These are phyloP conservation scores for Aramus guarauna DNA, from an alignment of 2,113 vertebrate genomes.

Conservation along the genomic window DNA sequence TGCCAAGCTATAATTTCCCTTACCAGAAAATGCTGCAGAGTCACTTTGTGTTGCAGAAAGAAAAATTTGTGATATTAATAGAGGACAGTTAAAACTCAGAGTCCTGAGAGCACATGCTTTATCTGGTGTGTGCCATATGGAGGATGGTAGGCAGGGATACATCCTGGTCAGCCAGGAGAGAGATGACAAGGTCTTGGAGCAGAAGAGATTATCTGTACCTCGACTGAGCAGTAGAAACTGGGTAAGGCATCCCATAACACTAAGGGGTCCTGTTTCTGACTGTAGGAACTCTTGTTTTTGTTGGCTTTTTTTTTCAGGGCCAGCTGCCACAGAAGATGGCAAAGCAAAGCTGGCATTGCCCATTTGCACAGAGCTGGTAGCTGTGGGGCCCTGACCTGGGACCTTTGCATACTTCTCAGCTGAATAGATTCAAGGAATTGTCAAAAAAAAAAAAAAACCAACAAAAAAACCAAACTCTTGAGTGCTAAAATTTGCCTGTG, in stretches of 20 bases:
- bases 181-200: background rate
- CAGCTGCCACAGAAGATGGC: background rate
- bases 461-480: background rate
- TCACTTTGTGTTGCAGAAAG: conserved; percentile 38
- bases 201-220: background rate
- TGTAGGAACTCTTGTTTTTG: background rate
- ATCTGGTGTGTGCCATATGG: background rate
- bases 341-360: background rate
- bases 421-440: background rate
- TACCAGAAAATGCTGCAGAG: conserved; percentile 54
- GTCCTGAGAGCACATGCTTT: background rate
- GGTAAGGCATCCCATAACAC: background rate
- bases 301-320: background rate
- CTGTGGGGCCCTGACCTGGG: background rate
- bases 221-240: background rate
- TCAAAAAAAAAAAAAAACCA: background rate
- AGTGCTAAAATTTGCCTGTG: background rate
- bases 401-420: background rate
- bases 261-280: background rate
- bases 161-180: background rate
- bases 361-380: background rate
- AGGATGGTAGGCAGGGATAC: background rate
- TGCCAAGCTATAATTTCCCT: conserved; percentile 61
- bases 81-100: conserved; percentile 28
- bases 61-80: conserved; percentile 40